Percentiles rank a stretch among this genome's conserved stretches.
phyloP scores from a whole-genome alignment of 1,140 invertebrate genomes.

The Sycobia sp. region DNA sequence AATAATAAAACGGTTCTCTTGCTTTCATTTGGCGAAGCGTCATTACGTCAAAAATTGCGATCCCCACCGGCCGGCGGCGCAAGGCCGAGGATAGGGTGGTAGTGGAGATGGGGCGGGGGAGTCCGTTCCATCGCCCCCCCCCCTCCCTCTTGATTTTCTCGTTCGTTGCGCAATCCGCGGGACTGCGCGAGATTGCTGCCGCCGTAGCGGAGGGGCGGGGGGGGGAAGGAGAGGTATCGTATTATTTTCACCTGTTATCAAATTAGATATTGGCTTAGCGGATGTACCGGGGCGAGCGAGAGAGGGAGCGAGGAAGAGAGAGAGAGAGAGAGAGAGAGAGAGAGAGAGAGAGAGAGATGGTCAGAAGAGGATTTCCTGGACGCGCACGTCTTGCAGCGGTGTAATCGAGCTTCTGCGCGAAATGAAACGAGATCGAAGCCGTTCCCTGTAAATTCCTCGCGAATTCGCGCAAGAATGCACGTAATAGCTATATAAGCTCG shows the following conservation, averaged over 20 bases:
- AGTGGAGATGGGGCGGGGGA: no score
- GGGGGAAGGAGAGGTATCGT: no score
- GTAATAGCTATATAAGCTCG: no score
- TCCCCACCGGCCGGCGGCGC: no score
- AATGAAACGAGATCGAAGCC: conserved; percentile 22
- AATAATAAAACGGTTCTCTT: no score
- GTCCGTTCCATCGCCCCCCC: no score
- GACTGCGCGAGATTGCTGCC: conserved; percentile 3
- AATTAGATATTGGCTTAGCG: conserved; percentile 35
- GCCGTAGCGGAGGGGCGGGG: no score
- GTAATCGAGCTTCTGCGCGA: not conserved
- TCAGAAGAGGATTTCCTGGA: conserved; percentile 1
- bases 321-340: conserved; percentile 8
- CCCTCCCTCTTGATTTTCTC: conserved; percentile 23
- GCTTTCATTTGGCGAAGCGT: no score
- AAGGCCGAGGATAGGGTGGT: no score
- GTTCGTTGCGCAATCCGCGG: conserved; percentile 25
- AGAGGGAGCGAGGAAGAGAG: no score
- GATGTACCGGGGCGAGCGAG: no score
- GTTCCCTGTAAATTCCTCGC: conserved; percentile 17
- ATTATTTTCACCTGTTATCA: conserved; percentile 33
- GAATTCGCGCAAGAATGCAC: conserved; percentile 7
- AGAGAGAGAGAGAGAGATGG: not conserved
- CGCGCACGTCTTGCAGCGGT: conserved; percentile 9
- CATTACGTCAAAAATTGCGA: no score